These are phyloP conservation scores for Paraescarpia echinospica DNA, from an alignment of 1,140 invertebrate species.

Conservation along the genomic window DNA sequence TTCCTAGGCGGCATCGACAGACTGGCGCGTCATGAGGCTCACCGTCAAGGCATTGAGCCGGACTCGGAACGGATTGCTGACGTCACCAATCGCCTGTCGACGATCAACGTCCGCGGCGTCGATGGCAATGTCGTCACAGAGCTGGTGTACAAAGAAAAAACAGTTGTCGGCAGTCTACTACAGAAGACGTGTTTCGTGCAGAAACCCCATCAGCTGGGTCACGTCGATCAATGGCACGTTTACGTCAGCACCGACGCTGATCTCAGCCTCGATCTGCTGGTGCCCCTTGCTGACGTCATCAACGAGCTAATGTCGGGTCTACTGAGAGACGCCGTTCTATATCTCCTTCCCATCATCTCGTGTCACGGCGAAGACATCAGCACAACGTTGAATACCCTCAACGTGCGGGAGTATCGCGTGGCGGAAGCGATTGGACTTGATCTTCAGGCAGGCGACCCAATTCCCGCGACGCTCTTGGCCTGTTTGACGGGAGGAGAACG, in stretches of 20 bases:
- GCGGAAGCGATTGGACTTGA: constrained; percentile 9
- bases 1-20: constrained; percentile 34
- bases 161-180: not conserved
- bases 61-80: not conserved
- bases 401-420: constrained; percentile 16
- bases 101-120: not conserved
- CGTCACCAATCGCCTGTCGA: not conserved
- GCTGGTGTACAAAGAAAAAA: not conserved
- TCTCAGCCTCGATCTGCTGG: constrained; percentile 31
- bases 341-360: constrained; percentile 33
- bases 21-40: not conserved
- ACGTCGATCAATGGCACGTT: constrained; percentile 21
- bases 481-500: constrained; percentile 34
- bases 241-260: constrained; percentile 19
- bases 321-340: constrained; percentile 30
- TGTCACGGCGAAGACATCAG: constrained; percentile 20
- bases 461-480: constrained; percentile 32
- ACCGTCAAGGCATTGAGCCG: not conserved
- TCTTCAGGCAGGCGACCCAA: constrained; percentile 25
- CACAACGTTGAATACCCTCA: not conserved
- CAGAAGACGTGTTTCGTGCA: not conserved
- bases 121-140: not conserved
- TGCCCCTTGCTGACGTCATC: constrained; percentile 31
- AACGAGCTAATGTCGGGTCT: constrained; percentile 29
- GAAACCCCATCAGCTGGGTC: constrained; percentile 23